A percentile compares a stretch with the other conserved stretches of the same genome.
Conservation (phyloP, 2,888 invertebrate species). For the Dione vanillae region DNA sequence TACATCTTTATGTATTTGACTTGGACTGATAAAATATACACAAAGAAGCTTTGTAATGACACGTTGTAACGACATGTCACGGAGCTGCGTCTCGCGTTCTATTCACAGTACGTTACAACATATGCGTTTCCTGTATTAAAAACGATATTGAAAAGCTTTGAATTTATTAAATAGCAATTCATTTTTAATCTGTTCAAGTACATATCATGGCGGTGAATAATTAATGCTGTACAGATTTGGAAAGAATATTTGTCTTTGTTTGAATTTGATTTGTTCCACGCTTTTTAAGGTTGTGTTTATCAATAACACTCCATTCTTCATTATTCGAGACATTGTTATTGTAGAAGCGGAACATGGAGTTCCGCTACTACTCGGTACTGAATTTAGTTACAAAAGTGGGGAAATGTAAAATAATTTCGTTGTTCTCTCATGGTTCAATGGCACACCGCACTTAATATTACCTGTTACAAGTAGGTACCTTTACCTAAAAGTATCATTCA, state of each 20-base stretch:
- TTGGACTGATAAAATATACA: too few relatives aligned
- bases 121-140: neutral
- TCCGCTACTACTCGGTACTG: too few relatives aligned
- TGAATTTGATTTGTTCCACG: too few relatives aligned
- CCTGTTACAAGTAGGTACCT: slow-evolving; percentile 1
- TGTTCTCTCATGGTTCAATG: neutral
- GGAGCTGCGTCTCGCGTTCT: neutral
- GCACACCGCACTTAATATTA: neutral
- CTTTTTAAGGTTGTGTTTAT: too few relatives aligned
- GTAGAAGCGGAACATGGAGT: too few relatives aligned
- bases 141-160: neutral
- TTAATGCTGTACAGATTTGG: neutral
- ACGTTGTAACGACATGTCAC: neutral
- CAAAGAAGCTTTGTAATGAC: too few relatives aligned
- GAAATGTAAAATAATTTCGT: too few relatives aligned
- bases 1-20: too few relatives aligned
- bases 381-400: too few relatives aligned
- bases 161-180: neutral
- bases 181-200: neutral
- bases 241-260: slow-evolving; percentile 1
- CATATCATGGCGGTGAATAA: neutral
- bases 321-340: too few relatives aligned
- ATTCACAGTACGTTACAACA: neutral
- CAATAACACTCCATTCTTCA: too few relatives aligned
- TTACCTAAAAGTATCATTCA: slow-evolving; percentile 12